These are phyloP conservation scores for Lasioglossum zephyrum DNA, from an alignment of 2,888 invertebrate genomes.

Conservation along the genomic window DNA sequence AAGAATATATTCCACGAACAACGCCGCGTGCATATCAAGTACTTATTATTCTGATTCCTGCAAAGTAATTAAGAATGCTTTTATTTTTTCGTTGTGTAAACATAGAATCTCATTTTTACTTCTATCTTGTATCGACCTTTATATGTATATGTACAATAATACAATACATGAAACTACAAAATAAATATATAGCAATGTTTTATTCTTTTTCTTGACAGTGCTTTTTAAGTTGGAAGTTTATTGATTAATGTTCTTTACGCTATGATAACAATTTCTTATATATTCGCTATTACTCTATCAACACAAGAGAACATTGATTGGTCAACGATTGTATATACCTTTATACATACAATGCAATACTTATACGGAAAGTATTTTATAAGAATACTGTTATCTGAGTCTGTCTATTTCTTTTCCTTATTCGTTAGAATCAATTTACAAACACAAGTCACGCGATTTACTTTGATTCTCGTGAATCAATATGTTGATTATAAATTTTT, in stretches of 20 bases:
- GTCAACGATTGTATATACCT: slow-evolving; percentile 73
- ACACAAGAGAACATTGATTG: slow-evolving; percentile 68
- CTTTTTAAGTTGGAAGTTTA: slow-evolving; percentile 47
- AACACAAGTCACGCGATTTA: slow-evolving; percentile 41
- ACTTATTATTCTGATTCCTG: slow-evolving; percentile 51
- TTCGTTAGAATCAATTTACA: slow-evolving; percentile 33
- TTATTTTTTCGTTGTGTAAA: slow-evolving; percentile 57
- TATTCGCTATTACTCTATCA: slow-evolving; percentile 37
- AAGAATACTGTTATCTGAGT: slow-evolving; percentile 67
- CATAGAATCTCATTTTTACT: slow-evolving; percentile 52
- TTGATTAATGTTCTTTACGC: slow-evolving; percentile 58
- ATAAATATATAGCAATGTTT: slow-evolving; percentile 56
- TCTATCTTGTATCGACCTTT: slow-evolving; percentile 45
- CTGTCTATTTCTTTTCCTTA: slow-evolving; percentile 33
- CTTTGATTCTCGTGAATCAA: slow-evolving; percentile 6
- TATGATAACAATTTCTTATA: slow-evolving; percentile 46
- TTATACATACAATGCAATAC: slow-evolving; percentile 55
- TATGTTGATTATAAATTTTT: slow-evolving; percentile 4
- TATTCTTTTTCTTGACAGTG: slow-evolving; percentile 37
- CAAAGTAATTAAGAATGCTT: slow-evolving; percentile 46
- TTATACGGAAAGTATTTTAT: slow-evolving; percentile 47
- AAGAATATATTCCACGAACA: slow-evolving; percentile 34
- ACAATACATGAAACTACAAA: slow-evolving; percentile 61
- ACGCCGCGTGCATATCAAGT: slow-evolving; percentile 44
- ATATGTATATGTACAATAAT: slow-evolving; percentile 62